Evolutionary conservation across 2,888 invertebrate genomes (phyloP).

Genomic region (Plagodis pulveraria): DNA sequence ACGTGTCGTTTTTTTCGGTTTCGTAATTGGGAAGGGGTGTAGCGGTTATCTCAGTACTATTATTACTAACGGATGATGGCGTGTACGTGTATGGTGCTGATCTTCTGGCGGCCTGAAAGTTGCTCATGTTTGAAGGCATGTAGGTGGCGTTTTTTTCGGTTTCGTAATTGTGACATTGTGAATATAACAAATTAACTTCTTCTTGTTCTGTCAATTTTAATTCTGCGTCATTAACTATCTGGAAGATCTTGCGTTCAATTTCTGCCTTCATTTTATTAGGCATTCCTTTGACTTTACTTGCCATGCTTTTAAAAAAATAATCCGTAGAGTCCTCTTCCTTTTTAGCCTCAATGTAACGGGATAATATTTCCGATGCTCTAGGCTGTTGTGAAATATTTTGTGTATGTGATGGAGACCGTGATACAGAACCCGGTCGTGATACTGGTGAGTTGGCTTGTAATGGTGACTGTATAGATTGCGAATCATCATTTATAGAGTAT

Average conservation of each 20-base stretch:
- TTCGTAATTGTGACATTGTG: slow-evolving; percentile 4
- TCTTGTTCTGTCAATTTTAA: slow-evolving; percentile 14
- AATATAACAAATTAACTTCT: slow-evolving; percentile 24
- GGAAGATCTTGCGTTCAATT: slow-evolving; percentile 22
- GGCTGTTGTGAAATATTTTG: slow-evolving; percentile 27
- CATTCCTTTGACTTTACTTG: slow-evolving; percentile 14
- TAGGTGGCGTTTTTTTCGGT: too few species aligned
- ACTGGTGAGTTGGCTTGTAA: slow-evolving; percentile 4
- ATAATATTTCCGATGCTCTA: slow-evolving; percentile 26
- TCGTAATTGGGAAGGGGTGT: too few species aligned
- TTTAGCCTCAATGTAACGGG: slow-evolving; percentile 29
- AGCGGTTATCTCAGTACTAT: too few species aligned
- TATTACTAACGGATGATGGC: too few species aligned
- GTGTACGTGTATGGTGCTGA: too few species aligned
- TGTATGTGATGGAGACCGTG: slow-evolving; percentile 26
- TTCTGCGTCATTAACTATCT: slow-evolving; percentile 15
- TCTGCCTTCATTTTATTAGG: slow-evolving; percentile 21
- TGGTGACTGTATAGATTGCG: slow-evolving; percentile 1
- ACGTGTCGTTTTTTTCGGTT: slow-evolving; percentile 23
- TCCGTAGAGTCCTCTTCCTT: slow-evolving; percentile 27
- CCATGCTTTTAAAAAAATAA: slow-evolving; percentile 25
- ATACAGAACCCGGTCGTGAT: slow-evolving; percentile 29
- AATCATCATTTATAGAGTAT: background rate
- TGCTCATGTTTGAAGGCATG: too few species aligned
- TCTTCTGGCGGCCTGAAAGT: too few species aligned